Evolutionary conservation across 2,888 invertebrate species (phyloP).

Genomic region (Ectemnius lituratus): DNA sequence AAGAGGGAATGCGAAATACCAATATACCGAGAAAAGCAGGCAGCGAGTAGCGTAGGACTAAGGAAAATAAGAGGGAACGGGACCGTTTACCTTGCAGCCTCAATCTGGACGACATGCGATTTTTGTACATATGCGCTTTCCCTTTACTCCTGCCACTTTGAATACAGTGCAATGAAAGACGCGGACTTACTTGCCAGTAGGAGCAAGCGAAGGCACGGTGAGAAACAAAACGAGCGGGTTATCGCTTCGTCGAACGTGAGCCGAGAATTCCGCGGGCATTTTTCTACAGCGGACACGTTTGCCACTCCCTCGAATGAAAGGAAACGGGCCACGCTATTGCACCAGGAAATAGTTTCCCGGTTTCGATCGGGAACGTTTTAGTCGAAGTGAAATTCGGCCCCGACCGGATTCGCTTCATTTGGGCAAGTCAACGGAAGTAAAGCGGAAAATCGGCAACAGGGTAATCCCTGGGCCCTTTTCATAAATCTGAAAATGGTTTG

Average conservation of each 20-base stretch:
- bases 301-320: slow-evolving; percentile 36
- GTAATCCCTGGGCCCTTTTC: neutral
- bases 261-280: slow-evolving; percentile 59
- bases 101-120: slow-evolving; percentile 71
- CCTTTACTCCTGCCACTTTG: slow-evolving; percentile 61
- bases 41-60: slow-evolving; percentile 11
- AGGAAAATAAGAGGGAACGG: slow-evolving; percentile 52
- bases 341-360: slow-evolving; percentile 36
- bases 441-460: slow-evolving; percentile 4
- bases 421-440: neutral
- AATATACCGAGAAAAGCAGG: neutral
- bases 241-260: slow-evolving; percentile 71
- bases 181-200: too few relatives aligned
- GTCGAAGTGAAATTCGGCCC: slow-evolving; percentile 17
- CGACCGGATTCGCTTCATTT: slow-evolving; percentile 31
- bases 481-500: neutral
- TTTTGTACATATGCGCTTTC: slow-evolving; percentile 60
- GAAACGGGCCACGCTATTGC: slow-evolving; percentile 37
- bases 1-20: slow-evolving; percentile 11
- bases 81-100: slow-evolving; percentile 71
- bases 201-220: neutral
- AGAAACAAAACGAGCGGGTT: slow-evolving; percentile 61
- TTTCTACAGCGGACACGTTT: slow-evolving; percentile 57
- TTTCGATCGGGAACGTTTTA: slow-evolving; percentile 40
- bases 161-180: slow-evolving; percentile 52